A percentile compares a stretch with the other conserved stretches of the same genome.
Evolutionary conservation across 1,140 invertebrate genomes (phyloP).

Genomic region (Atta colombica): DNA sequence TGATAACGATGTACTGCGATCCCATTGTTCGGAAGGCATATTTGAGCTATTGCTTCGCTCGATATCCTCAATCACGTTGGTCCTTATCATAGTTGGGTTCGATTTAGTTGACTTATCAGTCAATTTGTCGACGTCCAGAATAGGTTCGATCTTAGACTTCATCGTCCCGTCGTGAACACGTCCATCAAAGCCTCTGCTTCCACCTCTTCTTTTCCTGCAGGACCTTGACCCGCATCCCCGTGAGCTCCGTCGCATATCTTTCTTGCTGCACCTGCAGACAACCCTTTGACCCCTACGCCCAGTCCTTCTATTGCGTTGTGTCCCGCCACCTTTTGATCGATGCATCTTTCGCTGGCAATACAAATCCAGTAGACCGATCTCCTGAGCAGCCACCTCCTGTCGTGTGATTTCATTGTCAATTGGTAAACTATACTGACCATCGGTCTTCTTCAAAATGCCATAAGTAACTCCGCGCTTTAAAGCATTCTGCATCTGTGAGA

Average conservation of each 20-base stretch:
- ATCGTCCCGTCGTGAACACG: not conserved
- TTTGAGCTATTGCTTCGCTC: slow-evolving; percentile 11
- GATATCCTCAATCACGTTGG: not conserved
- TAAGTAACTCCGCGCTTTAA: slow-evolving; percentile 76
- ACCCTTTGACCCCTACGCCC: not conserved
- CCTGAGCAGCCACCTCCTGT: slow-evolving; percentile 73
- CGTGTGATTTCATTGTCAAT: slow-evolving; percentile 59
- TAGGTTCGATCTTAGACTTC: not conserved
- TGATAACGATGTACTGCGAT: not conserved
- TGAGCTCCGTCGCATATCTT: not conserved
- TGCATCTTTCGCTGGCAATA: slow-evolving; percentile 57
- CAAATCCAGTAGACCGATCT: slow-evolving; percentile 72
- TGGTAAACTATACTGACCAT: slow-evolving; percentile 70
- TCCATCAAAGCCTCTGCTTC: not conserved
- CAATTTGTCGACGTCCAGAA: not conserved
- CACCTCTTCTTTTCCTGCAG: slow-evolving; percentile 17
- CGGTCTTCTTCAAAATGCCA: slow-evolving; percentile 73
- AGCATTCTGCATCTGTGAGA: slow-evolving; percentile 69
- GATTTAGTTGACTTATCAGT: not conserved
- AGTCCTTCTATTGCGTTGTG: slow-evolving; percentile 3
- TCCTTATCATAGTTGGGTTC: not conserved
- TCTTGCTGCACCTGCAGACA: not conserved
- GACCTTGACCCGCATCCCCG: slow-evolving; percentile 6
- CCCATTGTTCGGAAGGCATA: not conserved
- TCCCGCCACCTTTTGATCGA: slow-evolving; percentile 38